Base-by-base conservation (phyloP, 2,113 vertebrate species). In the Motacilla tschutschensis region DNA sequence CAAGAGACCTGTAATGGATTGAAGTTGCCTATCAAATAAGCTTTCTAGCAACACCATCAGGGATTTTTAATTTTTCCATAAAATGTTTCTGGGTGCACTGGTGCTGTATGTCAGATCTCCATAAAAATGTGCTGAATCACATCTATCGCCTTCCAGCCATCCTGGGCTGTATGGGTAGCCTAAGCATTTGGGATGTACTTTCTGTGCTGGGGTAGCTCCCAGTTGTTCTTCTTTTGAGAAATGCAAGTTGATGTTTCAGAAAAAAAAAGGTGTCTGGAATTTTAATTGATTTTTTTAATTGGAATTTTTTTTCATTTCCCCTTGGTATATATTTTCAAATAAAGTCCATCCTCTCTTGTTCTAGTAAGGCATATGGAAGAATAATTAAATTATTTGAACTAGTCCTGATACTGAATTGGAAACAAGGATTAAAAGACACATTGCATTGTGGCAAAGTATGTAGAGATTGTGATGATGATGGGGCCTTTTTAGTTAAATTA, bases 251-350 rank as follows among this genome's bases (percentile, higher is more conserved):
- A 36, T 57, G 36, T 84, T 82, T 77, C 44, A 51, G 31, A 6
- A 40, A 63, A 79, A 79, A 72, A 64, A 55, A 38, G 41, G 4
- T 10, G 7, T 41, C 55, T 48, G 38, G 41, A 44, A 38, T 82
- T 94, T 82, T 84, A 73, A 76, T 28, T 41, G 18, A 29, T 76
- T 94, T 92, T 92, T 90, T 88, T 46, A 79, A 76, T 86, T 50
- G 14, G 13, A 20, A 29, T 53, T 35, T 55, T 83, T 80, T 90
- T 26, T 33, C 24, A 55, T 41, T 86, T 86, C 29, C 35, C 8
- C 13, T 62, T 38, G 29, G 16, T 58, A 59, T 79, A 6, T 58
- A 33, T 75, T 91, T 91, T 91, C 59, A 86, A 90, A 67, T 92
- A 73, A 93, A 90, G 48, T 59, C 29, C 36, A 38, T 66, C 31